Percentiles rank a stretch among this genome's conserved stretches.
Evolutionary conservation across 2,113 vertebrate genomes (phyloP).

Genomic region (Platycercus adscitus): DNA sequence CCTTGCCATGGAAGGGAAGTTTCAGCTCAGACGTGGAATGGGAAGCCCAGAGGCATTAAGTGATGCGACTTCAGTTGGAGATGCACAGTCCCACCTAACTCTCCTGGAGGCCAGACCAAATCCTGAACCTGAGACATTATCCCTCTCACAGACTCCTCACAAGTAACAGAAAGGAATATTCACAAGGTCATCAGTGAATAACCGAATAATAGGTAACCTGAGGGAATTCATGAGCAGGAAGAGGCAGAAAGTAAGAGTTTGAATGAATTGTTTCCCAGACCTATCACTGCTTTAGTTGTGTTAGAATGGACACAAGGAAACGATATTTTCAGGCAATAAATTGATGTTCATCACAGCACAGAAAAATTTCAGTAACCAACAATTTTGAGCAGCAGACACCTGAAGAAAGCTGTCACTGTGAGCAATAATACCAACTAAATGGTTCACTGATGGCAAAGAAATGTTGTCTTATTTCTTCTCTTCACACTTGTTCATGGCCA

Average conservation of each 20-base stretch:
- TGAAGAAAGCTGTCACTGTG: background rate
- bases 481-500: background rate
- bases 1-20: background rate
- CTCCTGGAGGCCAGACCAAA: background rate
- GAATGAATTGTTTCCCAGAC: background rate
- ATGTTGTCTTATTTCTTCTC: background rate
- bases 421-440: fast-evolving
- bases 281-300: background rate
- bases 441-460: background rate
- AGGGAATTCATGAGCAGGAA: background rate
- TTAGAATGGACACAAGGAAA: background rate
- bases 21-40: background rate
- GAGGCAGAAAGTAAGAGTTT: background rate
- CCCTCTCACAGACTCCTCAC: background rate
- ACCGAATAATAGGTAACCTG: background rate
- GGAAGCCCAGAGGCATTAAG: background rate
- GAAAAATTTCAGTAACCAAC: background rate
- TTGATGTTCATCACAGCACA: background rate
- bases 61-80: background rate
- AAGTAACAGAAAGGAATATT: background rate
- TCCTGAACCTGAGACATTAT: background rate
- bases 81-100: fast-evolving
- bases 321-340: background rate
- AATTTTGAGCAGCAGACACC: background rate
- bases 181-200: background rate